Evolutionary conservation across 2,797 vertebrate species (phyloP), one percentile per base, ranked within the genome.

Genomic region (Enteromius radiatus): DNA sequence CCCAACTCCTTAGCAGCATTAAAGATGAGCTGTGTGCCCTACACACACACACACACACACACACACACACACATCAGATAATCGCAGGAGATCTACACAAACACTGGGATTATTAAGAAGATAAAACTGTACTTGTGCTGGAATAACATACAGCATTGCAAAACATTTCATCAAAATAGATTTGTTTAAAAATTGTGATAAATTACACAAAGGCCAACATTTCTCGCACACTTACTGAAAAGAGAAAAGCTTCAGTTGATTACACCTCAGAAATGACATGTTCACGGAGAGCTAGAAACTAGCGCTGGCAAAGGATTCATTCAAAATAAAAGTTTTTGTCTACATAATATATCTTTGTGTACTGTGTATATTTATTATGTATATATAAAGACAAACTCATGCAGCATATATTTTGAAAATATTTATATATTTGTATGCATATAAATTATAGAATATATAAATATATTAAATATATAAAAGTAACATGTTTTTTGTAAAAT

Each of bases 21-120:
- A 91, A 99, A 98, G 90, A 99, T 99, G 93, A 99, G 97, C 93
- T 99, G 97, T 0, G 97, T 99, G 84, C 98, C 98, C 97, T 99
- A 93, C 70, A 83, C 74, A 83, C 3, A 75, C 23, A 78, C 15
- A 67, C 15, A 74, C 10, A 68, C 17, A 33, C 33, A 68, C 5
- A 67, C 31, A 65, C 4, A 33, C 23, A 54, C 21, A 64, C 38
- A n/a, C 19, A 67, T 8, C 6, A 65, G 19, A 65, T 36, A 28
- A 43, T 64, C 63, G 33, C 7, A 31, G 33, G 33, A 67, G 33
- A 36, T n/a, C 7, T 41, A 41, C 38, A 41, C 38, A 41, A 41
- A 41, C 38, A 41, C 8, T 41, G 8, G 38, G 38, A 41, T 41
- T 41, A 9, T 43, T 43, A 43, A 12, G 3, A 43, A 43, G 41